Evolutionary conservation across 2,888 invertebrate genomes (phyloP).

Genomic region (Tethea ocularis): DNA sequence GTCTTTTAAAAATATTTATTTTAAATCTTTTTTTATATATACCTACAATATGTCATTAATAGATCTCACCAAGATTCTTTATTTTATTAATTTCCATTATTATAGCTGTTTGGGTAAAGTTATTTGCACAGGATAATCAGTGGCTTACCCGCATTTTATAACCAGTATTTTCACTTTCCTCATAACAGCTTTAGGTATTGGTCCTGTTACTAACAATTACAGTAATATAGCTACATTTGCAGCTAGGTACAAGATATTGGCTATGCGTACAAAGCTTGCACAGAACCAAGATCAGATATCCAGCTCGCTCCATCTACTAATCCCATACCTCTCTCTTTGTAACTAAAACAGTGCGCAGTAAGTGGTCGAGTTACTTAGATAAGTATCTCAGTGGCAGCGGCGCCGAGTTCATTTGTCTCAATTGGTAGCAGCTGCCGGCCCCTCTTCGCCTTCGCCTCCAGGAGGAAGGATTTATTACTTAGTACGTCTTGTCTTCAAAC

Average conservation of each 20-base stretch:
- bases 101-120: background rate
- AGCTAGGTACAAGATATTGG: no score
- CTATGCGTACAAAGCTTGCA: background rate
- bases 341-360: conserved; percentile 11
- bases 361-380: conserved; percentile 23
- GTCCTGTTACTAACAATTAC: no score
- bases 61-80: background rate
- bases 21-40: no score
- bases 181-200: background rate
- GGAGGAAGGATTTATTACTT: conserved; percentile 42
- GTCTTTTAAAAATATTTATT: no score
- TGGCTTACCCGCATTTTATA: background rate
- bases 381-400: conserved; percentile 38
- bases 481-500: conserved; percentile 22
- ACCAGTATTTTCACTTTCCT: background rate
- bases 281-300: background rate
- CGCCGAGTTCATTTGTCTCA: conserved; percentile 74
- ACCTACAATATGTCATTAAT: no score
- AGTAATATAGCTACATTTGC: no score
- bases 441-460: conserved; percentile 39
- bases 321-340: background rate
- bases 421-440: conserved; percentile 67
- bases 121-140: background rate
- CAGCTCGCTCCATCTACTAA: background rate
- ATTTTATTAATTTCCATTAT: background rate